A percentile compares a stretch with the other conserved stretches of the same genome.
Conservation (phyloP, 2,888 invertebrate species). For the Ypsolopha sequella region DNA sequence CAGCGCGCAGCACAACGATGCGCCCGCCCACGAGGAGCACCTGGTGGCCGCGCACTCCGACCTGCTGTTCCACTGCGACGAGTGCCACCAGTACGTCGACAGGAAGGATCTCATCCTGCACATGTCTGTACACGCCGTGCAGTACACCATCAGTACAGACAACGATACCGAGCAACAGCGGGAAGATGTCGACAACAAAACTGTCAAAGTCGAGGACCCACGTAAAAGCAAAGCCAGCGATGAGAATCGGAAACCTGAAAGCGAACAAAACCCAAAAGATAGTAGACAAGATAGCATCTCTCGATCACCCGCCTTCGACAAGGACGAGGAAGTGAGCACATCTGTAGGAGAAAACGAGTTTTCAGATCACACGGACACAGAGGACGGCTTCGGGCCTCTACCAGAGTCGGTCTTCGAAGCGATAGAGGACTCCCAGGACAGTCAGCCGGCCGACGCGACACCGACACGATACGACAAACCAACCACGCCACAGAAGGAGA, state of each 20-base stretch:
- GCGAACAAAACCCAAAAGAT: background rate
- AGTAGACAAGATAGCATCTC: no score
- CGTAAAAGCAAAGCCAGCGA: background rate
- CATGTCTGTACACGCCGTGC: constrained; percentile 41
- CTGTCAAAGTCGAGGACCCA: background rate
- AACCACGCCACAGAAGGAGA: background rate
- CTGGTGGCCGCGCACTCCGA: constrained; percentile 31
- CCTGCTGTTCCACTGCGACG: constrained; percentile 46
- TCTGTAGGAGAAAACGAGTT: constrained; percentile 18
- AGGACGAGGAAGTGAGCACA: background rate
- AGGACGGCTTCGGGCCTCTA: constrained; percentile 28
- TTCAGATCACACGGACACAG: constrained; percentile 34
- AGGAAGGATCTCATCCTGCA: constrained; percentile 37
- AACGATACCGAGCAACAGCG: background rate
- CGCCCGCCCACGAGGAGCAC: constrained; percentile 24
- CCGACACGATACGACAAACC: no score
- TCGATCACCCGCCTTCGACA: no score
- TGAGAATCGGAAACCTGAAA: background rate
- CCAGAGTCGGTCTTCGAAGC: constrained; percentile 42
- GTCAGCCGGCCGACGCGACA: constrained; percentile 1
- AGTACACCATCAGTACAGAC: constrained; percentile 11
- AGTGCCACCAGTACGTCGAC: constrained; percentile 42
- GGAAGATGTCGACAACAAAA: background rate
- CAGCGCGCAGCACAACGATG: constrained; percentile 10
- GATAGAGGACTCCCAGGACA: constrained; percentile 38